Conservation (phyloP, 2,797 vertebrate species). For the Arctocebus calabarensis region DNA sequence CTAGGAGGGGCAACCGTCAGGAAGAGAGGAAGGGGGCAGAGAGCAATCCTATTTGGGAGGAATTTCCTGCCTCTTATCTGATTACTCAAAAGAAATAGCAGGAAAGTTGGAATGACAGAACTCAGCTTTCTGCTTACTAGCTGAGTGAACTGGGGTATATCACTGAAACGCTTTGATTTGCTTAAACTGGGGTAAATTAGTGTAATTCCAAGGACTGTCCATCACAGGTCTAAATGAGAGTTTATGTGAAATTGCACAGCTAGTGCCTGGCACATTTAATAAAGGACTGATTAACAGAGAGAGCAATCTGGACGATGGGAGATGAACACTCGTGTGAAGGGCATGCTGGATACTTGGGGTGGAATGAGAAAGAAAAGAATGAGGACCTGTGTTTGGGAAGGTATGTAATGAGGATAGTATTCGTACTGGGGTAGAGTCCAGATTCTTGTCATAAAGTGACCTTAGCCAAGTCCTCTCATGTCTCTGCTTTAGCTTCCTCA, state of each 20-base stretch:
- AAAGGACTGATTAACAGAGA: not conserved
- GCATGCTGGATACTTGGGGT: not conserved
- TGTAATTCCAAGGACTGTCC: not conserved
- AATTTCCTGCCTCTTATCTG: not conserved
- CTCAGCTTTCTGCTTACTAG: not conserved
- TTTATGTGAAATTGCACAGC: not conserved
- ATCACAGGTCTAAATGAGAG: not conserved
- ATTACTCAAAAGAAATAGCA: not conserved
- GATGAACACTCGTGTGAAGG: not conserved
- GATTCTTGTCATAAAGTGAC: not conserved
- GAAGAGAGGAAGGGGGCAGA: not conserved
- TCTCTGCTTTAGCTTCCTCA: not conserved
- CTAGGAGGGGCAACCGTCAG: not conserved
- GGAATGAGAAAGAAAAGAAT: not conserved
- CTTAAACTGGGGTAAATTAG: not conserved
- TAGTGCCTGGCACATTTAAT: not conserved
- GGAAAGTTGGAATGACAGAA: not conserved
- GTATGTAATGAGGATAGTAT: not conserved
- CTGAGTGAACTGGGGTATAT: too few species aligned
- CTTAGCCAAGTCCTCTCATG: not conserved
- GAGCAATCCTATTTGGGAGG: not conserved
- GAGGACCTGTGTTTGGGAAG: not conserved
- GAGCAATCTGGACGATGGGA: not conserved
- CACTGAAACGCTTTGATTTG: not conserved
- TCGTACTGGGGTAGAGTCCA: not conserved